phyloP scores from a whole-genome alignment of 1,140 invertebrate genomes.

The Caenorhabditis tropicalis region DNA sequence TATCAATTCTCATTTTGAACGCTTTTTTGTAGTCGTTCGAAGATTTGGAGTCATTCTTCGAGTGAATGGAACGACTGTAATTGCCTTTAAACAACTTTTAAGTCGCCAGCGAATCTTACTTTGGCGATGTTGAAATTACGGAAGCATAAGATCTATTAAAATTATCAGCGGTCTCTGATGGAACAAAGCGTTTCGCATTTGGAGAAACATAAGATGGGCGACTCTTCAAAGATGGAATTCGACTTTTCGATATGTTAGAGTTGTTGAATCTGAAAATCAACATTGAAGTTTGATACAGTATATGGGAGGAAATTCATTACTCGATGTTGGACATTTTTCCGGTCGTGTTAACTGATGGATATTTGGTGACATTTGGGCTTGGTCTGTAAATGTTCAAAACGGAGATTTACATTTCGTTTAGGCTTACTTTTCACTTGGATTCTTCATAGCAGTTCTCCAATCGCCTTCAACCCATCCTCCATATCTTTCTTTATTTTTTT shows the following conservation, averaged over 20 bases:
- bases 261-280: background rate
- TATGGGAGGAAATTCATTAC: no score
- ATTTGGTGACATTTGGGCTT: no score
- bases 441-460: background rate
- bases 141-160: background rate
- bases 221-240: background rate
- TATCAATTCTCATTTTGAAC: background rate
- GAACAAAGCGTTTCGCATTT: background rate
- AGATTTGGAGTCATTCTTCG: no score
- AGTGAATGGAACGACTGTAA: background rate
- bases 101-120: background rate
- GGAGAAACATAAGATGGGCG: background rate
- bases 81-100: background rate
- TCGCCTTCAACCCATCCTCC: background rate
- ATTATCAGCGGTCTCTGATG: background rate
- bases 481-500: slow-evolving; percentile 14
- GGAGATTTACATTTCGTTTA: no score
- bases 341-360: no score
- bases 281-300: background rate
- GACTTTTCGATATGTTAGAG: background rate
- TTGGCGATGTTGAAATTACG: background rate
- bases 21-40: background rate
- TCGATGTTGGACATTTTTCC: no score
- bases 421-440: background rate
- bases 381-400: background rate